Base-by-base conservation (phyloP, 2,113 vertebrate species). In the Poecile atricapillus region DNA sequence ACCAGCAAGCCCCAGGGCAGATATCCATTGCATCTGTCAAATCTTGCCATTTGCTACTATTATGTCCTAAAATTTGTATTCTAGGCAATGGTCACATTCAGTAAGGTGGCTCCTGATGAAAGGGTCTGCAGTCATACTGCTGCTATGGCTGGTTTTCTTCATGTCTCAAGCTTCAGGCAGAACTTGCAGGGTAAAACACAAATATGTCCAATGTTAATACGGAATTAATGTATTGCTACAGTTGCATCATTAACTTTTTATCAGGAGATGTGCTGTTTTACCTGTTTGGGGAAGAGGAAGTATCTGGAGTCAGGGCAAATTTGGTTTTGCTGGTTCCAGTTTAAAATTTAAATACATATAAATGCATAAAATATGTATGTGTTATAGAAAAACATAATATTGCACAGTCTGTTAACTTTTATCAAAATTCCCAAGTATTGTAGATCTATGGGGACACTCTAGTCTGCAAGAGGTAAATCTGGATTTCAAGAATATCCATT, bases 1-100 rank as follows among this genome's bases (percentile, higher is more conserved):
- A 68, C 58, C 27, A 84, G 80, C 58, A 89, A 87, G 93, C 86
- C 92, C n/a, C 65, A 39, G 86, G 95, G 86, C 76, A 89, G 73
- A 58, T 83, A 92, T 46, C 80, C 35, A 25, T 79, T 90, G 69
- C 65, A 81, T 68, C 76, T 92, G 69, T 91, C 93, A 91, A 53
- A 93, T 79, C 83, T 83, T 95, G 78, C 62, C 71, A 39, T 91
- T 91, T 95, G 79, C 77, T 92, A 14, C 70, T 87, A 10, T 94
- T 94, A 37, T 65, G 70, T 74, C 67, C 5, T 77, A 60, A 89
- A 71, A 85, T 90, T 95, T 90, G 85, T 93, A 86, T 91, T 87
- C 53, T n/a, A 60, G 53, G 80, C 77, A 73, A 52, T 46, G 69
- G 91, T 81, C 60, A 33, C 28, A 33, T 87, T 77, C 35, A 59